phyloP scores from a whole-genome alignment of 1,140 invertebrate species.

The Cherax destructor region DNA sequence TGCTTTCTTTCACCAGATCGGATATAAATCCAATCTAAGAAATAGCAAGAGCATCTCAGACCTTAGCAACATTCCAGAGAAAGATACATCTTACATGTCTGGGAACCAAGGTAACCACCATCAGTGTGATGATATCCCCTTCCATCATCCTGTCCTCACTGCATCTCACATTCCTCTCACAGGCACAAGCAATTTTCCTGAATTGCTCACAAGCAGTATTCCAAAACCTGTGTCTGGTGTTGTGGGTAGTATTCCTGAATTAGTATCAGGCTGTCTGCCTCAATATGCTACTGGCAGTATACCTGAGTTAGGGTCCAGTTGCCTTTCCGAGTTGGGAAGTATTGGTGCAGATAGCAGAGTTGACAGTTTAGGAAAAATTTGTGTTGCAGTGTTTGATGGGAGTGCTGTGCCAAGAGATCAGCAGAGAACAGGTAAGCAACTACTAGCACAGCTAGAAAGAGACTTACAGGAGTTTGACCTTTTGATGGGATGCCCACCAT shows the following conservation, averaged over 20 bases:
- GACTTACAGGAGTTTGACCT: constrained; percentile 67
- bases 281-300: constrained; percentile 19
- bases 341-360: constrained; percentile 7
- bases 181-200: constrained; percentile 37
- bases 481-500: constrained; percentile 42
- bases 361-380: constrained; percentile 14
- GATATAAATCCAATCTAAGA: constrained; percentile 84
- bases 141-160: constrained; percentile 36
- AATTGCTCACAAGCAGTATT: constrained; percentile 17
- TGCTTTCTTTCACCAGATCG: constrained; percentile 79
- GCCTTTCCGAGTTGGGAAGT: constrained; percentile 40
- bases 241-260: constrained; percentile 17
- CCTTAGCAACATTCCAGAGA: constrained; percentile 77
- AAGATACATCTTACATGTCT: constrained; percentile 71
- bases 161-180: constrained; percentile 37
- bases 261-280: constrained; percentile 25
- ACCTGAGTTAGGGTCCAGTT: constrained; percentile 52
- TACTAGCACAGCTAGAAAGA: constrained; percentile 65
- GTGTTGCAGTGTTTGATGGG: constrained; percentile 62
- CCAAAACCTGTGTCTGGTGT: constrained; percentile 15
- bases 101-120: constrained; percentile 66
- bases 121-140: constrained; percentile 23
- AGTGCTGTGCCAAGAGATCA: constrained; percentile 58
- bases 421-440: constrained; percentile 63
- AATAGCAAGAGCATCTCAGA: constrained; percentile 89